phyloP scores from a whole-genome alignment of 1,140 invertebrate species.

The Chrysoperla carnea region DNA sequence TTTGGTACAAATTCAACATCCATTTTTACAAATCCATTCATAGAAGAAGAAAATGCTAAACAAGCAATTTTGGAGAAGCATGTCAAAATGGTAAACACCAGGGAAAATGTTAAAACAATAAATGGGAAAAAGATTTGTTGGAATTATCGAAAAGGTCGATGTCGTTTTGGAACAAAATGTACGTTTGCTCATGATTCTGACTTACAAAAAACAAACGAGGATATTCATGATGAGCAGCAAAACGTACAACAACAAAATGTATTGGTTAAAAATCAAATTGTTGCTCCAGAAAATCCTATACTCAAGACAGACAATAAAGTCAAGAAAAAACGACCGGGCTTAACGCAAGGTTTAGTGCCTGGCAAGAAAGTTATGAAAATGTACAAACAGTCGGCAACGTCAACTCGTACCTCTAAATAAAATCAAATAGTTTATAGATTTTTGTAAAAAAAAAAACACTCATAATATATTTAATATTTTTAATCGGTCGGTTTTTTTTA shows the following conservation, averaged over 20 bases:
- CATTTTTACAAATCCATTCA: constrained; percentile 80
- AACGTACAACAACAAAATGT: constrained; percentile 28
- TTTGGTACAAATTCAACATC: constrained; percentile 31
- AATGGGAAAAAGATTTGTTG: constrained; percentile 84
- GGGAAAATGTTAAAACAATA: constrained; percentile 53
- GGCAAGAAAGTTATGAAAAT: constrained; percentile 71
- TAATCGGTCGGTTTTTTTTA: too few species aligned
- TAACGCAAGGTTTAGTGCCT: constrained; percentile 58
- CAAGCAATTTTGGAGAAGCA: constrained; percentile 78
- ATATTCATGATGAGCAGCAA: constrained; percentile 35
- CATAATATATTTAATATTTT: too few species aligned
- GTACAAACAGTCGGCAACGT: constrained; percentile 21
- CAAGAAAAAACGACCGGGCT: constrained; percentile 58
- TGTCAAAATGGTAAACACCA: constrained; percentile 74
- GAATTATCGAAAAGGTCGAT: constrained; percentile 81
- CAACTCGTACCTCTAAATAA: too few species aligned
- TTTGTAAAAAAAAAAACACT: too few species aligned
- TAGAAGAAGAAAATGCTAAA: constrained; percentile 75
- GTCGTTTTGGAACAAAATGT: constrained; percentile 81
- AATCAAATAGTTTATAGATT: too few species aligned
- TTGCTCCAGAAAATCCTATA: constrained; percentile 20
- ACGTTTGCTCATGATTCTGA: constrained; percentile 85
- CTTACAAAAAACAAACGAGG: constrained; percentile 36
- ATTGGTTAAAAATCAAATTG: constrained; percentile 18
- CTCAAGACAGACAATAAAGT: constrained; percentile 25